Conservation (phyloP, 2,888 invertebrate species). For the Allygus modestus region DNA sequence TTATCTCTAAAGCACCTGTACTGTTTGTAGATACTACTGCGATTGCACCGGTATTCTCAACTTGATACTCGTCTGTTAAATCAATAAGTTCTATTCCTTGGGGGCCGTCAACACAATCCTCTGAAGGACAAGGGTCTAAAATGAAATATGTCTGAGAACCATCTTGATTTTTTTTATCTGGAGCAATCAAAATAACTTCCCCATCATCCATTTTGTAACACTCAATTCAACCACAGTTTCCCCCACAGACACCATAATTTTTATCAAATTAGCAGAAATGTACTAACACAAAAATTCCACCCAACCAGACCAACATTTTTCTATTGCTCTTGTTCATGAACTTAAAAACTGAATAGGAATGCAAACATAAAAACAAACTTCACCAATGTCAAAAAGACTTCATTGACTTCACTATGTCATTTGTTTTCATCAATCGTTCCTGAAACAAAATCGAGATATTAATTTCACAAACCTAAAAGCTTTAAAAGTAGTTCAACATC, state of each 20-base stretch:
- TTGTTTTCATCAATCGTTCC: not conserved
- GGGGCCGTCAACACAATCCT: slow-evolving; percentile 8
- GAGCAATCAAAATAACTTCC: slow-evolving; percentile 47
- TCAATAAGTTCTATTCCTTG: slow-evolving; percentile 40
- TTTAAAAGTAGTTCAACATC: no score
- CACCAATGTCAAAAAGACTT: not conserved
- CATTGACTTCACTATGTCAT: not conserved
- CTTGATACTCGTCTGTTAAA: slow-evolving; percentile 30
- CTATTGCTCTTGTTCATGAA: not conserved
- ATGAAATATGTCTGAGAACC: slow-evolving; percentile 44
- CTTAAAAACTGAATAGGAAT: not conserved
- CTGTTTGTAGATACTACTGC: slow-evolving; percentile 50
- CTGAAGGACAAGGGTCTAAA: slow-evolving; percentile 44
- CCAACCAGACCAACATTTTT: not conserved
- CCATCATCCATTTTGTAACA: slow-evolving; percentile 40
- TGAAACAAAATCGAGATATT: not conserved
- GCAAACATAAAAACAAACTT: not conserved
- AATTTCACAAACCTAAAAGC: not conserved
- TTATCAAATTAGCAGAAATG: slow-evolving; percentile 10
- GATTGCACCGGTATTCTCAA: slow-evolving; percentile 42
- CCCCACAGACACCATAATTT: slow-evolving; percentile 21
- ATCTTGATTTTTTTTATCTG: slow-evolving; percentile 42
- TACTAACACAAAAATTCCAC: not conserved
- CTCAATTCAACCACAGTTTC: not conserved
- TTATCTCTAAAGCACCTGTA: slow-evolving; percentile 46